Evolutionary conservation across 1,140 invertebrate genomes (phyloP).

Genomic region (Pseudomyrmex concolor): DNA sequence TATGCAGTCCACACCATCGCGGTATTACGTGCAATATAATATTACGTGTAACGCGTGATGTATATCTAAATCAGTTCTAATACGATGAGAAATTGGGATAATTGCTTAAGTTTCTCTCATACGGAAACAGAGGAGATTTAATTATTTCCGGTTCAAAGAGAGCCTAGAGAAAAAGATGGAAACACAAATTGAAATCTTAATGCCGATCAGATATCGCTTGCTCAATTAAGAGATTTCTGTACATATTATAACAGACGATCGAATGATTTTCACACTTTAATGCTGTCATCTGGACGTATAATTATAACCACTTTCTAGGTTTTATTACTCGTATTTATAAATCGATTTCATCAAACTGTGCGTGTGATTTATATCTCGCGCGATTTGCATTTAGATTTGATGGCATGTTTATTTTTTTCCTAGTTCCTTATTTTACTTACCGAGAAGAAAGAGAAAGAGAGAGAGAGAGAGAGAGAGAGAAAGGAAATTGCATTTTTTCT

Average conservation of each 20-base stretch:
- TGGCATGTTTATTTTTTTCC: neutral
- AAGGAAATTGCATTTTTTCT: neutral
- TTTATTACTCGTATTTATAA: conserved; percentile 9
- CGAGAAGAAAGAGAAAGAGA: too few species aligned
- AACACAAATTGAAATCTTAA: conserved; percentile 25
- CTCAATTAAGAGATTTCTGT: neutral
- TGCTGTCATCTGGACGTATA: neutral
- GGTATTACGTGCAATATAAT: neutral
- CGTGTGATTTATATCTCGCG: neutral
- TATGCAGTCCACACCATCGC: conserved; percentile 10
- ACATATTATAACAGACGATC: neutral
- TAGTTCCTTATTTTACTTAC: neutral
- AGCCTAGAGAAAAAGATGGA: neutral
- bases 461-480: too few species aligned
- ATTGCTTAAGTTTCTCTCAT: neutral
- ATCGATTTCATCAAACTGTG: neutral
- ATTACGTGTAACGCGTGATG: neutral
- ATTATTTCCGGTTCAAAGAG: conserved; percentile 24
- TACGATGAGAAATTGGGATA: conserved; percentile 34
- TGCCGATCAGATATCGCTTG: neutral
- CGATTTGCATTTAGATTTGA: conserved; percentile 23
- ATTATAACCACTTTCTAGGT: conserved; percentile 5
- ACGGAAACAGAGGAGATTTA: neutral
- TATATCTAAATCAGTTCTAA: conserved; percentile 19
- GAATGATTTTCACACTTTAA: neutral